These are phyloP conservation scores for Vesta saturnalis DNA, from an alignment of 2,888 invertebrate genomes.

Conservation along the genomic window DNA sequence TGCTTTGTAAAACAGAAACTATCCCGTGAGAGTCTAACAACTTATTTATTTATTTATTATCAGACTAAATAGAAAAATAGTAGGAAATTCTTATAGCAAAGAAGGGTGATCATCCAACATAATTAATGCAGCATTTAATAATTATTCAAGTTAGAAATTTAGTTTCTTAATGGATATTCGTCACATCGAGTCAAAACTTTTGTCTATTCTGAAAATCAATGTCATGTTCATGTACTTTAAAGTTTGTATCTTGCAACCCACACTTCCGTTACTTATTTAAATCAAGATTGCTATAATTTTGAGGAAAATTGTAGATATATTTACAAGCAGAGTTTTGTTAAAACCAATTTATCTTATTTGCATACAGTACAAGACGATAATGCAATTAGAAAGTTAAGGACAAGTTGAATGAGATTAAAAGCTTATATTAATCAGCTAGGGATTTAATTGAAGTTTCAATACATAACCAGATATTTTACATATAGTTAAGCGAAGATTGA, in stretches of 20 bases:
- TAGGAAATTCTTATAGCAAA: no score
- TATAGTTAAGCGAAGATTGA: not conserved
- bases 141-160: no score
- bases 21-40: no score
- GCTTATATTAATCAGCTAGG: conserved; percentile 9
- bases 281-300: not conserved
- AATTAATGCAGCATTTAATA: no score
- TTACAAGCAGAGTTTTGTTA: conserved; percentile 1
- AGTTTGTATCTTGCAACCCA: not conserved
- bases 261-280: conserved; percentile 5
- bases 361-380: not conserved
- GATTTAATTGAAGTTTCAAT: conserved; percentile 2
- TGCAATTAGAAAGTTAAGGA: conserved; percentile 10
- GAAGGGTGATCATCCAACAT: no score
- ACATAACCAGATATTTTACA: not conserved
- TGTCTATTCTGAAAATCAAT: conserved; percentile 10
- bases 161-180: conserved; percentile 10
- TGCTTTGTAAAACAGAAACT: no score
- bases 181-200: conserved; percentile 3
- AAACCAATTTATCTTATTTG: conserved; percentile 11
- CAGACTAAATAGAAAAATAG: no score
- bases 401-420: conserved; percentile 12
- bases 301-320: not conserved
- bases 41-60: no score
- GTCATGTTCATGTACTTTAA: conserved; percentile 7